Base-by-base conservation (phyloP, 2,113 vertebrate species). In the Serinus canaria region DNA sequence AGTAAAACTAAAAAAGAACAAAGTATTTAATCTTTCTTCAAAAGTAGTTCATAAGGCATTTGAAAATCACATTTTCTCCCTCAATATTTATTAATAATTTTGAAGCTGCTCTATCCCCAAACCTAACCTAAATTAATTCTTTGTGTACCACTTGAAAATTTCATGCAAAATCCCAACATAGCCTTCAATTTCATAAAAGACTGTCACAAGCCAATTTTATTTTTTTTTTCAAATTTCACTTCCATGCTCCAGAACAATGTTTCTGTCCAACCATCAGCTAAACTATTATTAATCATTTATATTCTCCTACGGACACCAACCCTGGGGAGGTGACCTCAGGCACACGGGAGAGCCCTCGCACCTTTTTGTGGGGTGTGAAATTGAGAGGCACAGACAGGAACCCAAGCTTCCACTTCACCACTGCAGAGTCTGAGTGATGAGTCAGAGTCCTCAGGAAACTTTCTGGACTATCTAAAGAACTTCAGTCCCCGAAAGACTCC, bases 381-480 rank as follows among this genome's bases (percentile, higher is more conserved):
- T 8, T 80, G 9, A 67, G 50, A 83, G 83, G 67, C 12, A 3
- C 8, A 74, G 75, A 69, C 31, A 69, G 72, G 55, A 92, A 70
- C 43, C 43, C 43, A 49, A 58, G 56, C 24, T 83, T 69, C 76
- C 79, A 39, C 35, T 59, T 53, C 43, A n/a, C 46, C 30, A 1
- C 47, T 35, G 55, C 37, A 69, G 37, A 5, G 70, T 64, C 39
- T 3, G 2, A 86, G 72, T 0, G 1, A 60, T 41, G 80, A 90
- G 6, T 80, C 89, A 59, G 74, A 89, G 53, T 43, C 50, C 76
- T 67, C 86, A 68, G 64, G 52, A 94, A 97, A 84, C 89, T 93
- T 77, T 22, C 66, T 13, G 52, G 60, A 75, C 68, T 84, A 64
- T 31, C 76, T 91, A 31, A 83, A 93, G 56, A 92, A 92, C 63